Conservation (phyloP, 2,113 vertebrate genomes). For the Trichechus manatus region DNA sequence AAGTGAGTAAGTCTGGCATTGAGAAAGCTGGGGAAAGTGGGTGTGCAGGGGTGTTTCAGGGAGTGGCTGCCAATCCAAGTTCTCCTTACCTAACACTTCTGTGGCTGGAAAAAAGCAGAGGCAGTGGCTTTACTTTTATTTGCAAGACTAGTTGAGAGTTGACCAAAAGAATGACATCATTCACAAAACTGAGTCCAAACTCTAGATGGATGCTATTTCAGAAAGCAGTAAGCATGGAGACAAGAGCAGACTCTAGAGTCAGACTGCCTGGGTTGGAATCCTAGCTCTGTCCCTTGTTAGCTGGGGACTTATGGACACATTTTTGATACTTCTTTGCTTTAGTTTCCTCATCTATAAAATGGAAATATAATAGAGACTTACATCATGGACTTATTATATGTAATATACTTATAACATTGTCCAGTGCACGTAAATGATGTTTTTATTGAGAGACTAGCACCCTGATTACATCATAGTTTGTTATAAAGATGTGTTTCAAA, state of each 20-base stretch:
- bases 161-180: not conserved
- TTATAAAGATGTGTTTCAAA: not conserved
- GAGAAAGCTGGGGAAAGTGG: not conserved
- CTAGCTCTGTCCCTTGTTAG: not conserved
- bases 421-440: not conserved
- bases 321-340: not conserved
- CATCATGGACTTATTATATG: not conserved
- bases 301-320: not conserved
- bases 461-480: not conserved
- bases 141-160: not conserved
- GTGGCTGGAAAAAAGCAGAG: not conserved
- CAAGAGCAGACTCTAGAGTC: not conserved
- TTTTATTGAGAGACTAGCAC: slow-evolving; percentile 1
- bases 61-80: not conserved
- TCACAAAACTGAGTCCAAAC: not conserved
- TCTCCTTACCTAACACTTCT: slow-evolving; percentile 13
- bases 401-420: not conserved
- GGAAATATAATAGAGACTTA: not conserved
- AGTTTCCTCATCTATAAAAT: slow-evolving; percentile 35
- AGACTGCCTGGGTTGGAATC: not conserved
- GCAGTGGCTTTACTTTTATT: slow-evolving; percentile 11
- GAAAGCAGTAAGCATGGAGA: not conserved
- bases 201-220: not conserved
- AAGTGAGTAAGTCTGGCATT: not conserved
- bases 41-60: not conserved